phyloP scores from a whole-genome alignment of 2,113 vertebrate genomes.

The Leucopternis melanops region DNA sequence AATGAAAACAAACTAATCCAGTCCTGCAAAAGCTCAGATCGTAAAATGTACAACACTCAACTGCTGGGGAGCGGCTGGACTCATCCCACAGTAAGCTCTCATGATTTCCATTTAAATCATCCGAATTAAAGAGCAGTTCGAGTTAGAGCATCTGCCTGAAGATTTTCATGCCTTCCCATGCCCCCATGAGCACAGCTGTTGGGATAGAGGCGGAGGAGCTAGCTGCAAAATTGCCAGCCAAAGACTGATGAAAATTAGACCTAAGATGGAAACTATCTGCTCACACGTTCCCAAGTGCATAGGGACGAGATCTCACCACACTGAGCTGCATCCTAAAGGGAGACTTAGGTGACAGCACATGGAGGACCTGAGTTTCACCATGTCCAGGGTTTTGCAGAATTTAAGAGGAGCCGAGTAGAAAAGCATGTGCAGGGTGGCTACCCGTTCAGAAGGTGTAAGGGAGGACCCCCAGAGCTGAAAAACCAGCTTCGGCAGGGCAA shows the following conservation, averaged over 20 bases:
- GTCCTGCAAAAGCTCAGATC: neutral
- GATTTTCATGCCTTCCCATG: neutral
- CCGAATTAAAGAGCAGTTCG: neutral
- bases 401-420: neutral
- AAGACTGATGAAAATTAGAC: neutral
- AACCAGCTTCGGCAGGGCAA: neutral
- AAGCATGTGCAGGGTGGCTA: accelerated
- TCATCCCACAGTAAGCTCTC: neutral
- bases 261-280: neutral
- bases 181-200: neutral
- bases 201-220: neutral
- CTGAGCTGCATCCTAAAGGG: neutral
- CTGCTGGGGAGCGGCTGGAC: neutral
- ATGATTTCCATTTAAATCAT: slow-evolving; percentile 24
- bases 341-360: accelerated
- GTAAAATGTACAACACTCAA: neutral
- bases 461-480: neutral
- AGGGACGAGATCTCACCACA: neutral
- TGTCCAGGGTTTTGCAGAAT: no score
- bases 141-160: slow-evolving; percentile 9
- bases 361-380: neutral
- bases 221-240: neutral
- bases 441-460: accelerated
- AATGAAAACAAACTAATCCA: slow-evolving; percentile 3
- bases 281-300: accelerated